These are phyloP conservation scores for Xestia ashworthii DNA, from an alignment of 2,888 invertebrate species.

Conservation along the genomic window DNA sequence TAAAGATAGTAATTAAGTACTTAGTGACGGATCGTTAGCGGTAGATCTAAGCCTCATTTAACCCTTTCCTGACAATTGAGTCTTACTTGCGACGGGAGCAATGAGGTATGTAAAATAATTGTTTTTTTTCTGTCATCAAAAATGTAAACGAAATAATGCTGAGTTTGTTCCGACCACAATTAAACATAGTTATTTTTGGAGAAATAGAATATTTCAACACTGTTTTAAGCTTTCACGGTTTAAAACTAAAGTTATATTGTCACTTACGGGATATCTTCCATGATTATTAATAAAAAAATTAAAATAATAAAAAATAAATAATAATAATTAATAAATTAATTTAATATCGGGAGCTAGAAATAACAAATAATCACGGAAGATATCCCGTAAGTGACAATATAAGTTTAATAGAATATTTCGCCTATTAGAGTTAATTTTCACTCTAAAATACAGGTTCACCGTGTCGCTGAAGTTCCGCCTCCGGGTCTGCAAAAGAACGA, in stretches of 20 bases:
- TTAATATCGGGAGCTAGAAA: too few species aligned
- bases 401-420: too few species aligned
- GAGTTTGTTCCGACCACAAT: neutral
- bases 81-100: constrained; percentile 24
- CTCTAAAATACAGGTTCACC: neutral
- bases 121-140: neutral
- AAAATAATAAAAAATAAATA: too few species aligned
- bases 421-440: too few species aligned
- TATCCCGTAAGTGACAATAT: too few species aligned
- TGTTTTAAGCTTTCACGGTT: too few species aligned
- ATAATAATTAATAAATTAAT: too few species aligned
- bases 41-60: constrained; percentile 54
- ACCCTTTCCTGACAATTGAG: constrained; percentile 54
- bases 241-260: too few species aligned
- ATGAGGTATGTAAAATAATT: constrained; percentile 22
- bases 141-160: too few species aligned
- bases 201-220: neutral
- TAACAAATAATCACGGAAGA: too few species aligned
- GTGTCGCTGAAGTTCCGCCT: neutral
- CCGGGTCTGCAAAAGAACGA: neutral
- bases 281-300: too few species aligned
- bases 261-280: too few species aligned
- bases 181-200: neutral
- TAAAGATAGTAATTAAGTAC: constrained; percentile 55
- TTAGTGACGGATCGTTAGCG: constrained; percentile 53